Conservation (phyloP, 2,113 vertebrate species). For the Caretta caretta region DNA sequence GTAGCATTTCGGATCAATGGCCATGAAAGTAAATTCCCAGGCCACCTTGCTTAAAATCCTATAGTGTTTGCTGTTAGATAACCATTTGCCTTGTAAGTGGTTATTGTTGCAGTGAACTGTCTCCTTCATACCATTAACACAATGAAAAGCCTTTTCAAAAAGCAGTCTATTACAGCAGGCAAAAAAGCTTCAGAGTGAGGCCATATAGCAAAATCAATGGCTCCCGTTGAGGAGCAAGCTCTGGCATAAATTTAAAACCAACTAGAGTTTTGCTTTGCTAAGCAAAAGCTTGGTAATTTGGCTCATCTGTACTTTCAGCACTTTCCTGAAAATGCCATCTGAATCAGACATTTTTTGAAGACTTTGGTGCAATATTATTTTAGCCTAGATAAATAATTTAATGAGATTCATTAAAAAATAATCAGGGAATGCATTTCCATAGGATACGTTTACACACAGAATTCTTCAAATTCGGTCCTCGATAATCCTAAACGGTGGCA, state of each 20-base stretch:
- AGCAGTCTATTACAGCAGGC: conserved; percentile 27
- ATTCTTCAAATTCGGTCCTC: conserved; percentile 29
- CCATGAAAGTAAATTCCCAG: conserved; percentile 38
- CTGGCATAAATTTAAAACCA: conserved; percentile 46
- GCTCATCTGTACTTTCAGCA: conserved; percentile 45
- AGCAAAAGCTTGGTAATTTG: conserved; percentile 65
- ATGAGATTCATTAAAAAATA: conserved; percentile 61
- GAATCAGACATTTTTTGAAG: conserved; percentile 59
- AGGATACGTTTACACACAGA: conserved; percentile 6
- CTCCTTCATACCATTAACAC: conserved; percentile 39
- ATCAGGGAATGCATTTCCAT: conserved; percentile 54
- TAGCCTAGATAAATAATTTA: conserved; percentile 74
- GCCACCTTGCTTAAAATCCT: conserved; percentile 36
- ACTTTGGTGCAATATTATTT: conserved; percentile 66
- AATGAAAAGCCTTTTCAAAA: conserved; percentile 61
- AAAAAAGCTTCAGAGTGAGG: neutral
- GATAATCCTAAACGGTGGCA: neutral
- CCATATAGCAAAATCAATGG: conserved; percentile 7
- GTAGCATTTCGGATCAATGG: conserved; percentile 34
- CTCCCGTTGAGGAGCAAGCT: conserved; percentile 31
- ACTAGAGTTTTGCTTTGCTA: conserved; percentile 65
- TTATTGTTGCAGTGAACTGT: conserved; percentile 46
- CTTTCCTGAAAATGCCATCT: conserved; percentile 53
- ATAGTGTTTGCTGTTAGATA: conserved; percentile 29
- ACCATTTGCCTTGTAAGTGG: conserved; percentile 33